A percentile compares a stretch with the other conserved stretches of the same genome.
Conservation (phyloP, 2,797 vertebrate genomes). For the Sphenopsis melanotis region DNA sequence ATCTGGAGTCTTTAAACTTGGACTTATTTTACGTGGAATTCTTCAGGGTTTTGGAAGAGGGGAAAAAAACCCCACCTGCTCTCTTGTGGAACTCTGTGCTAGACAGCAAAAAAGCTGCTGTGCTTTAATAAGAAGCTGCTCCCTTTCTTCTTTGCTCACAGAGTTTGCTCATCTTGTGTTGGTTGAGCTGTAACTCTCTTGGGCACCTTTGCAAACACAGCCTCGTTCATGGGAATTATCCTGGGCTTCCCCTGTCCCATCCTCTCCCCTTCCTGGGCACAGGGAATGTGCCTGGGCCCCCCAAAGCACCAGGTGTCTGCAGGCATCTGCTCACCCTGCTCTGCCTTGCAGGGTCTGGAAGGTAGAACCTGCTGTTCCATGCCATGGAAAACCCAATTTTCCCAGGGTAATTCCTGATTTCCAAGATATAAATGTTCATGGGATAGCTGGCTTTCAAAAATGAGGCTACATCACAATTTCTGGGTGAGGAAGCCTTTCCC, state of each 20-base stretch:
- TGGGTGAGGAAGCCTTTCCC: neutral
- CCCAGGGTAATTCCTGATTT: accelerated
- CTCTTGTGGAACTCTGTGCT: neutral
- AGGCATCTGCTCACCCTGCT: neutral
- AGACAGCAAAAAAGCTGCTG: neutral
- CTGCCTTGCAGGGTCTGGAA: neutral
- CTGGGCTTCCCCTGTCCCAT: neutral
- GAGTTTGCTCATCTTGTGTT: neutral
- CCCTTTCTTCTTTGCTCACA: conserved; percentile 15
- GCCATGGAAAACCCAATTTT: neutral
- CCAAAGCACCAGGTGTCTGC: neutral
- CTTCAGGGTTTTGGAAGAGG: conserved; percentile 13
- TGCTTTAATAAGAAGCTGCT: conserved; percentile 37
- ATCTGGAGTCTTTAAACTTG: conserved; percentile 40
- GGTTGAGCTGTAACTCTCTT: neutral
- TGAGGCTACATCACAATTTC: neutral
- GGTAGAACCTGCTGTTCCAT: neutral
- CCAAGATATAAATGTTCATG: neutral
- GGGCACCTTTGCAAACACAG: conserved; percentile 25
- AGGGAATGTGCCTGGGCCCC: neutral
- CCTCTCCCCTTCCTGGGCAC: neutral
- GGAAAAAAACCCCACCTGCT: neutral
- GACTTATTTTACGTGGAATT: conserved; percentile 7
- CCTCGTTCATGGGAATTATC: neutral
- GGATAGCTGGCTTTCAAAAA: neutral